phyloP scores from a whole-genome alignment of 2,888 invertebrate species.

The Pardosa pseudoannulata region DNA sequence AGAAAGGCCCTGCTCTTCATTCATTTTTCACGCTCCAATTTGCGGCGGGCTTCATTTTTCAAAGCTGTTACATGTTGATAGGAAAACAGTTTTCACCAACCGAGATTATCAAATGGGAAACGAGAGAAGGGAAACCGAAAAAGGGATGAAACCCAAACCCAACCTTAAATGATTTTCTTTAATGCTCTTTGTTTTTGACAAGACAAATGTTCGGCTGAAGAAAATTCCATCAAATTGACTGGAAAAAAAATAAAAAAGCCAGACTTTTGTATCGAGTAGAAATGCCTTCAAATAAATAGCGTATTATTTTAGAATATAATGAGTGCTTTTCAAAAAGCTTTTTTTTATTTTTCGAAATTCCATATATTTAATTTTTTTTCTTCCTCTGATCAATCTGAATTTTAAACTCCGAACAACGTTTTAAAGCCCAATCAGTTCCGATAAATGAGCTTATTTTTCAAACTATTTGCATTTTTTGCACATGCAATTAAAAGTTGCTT shows the following conservation, averaged over 20 bases:
- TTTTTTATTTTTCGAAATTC: slow-evolving; percentile 24
- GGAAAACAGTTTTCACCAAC: slow-evolving; percentile 64
- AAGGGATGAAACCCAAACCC: slow-evolving; percentile 29
- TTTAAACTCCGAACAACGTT: background rate
- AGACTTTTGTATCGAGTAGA: slow-evolving; percentile 37
- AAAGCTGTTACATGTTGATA: slow-evolving; percentile 70
- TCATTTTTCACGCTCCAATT: slow-evolving; percentile 68
- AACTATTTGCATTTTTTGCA: background rate
- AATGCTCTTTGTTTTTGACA: slow-evolving; percentile 69
- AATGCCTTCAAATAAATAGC: slow-evolving; percentile 64
- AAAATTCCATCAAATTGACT: slow-evolving; percentile 67
- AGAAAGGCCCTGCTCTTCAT: slow-evolving; percentile 52
- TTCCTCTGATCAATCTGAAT: background rate
- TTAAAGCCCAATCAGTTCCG: slow-evolving; percentile 28
- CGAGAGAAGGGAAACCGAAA: slow-evolving; percentile 1
- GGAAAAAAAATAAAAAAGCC: slow-evolving; percentile 38
- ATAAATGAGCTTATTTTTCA: slow-evolving; percentile 41
- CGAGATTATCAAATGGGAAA: slow-evolving; percentile 13
- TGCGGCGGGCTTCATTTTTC: slow-evolving; percentile 60
- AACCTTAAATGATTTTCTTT: slow-evolving; percentile 69
- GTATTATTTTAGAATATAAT: slow-evolving; percentile 65
- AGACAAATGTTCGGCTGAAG: slow-evolving; percentile 57
- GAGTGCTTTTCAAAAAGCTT: slow-evolving; percentile 52
- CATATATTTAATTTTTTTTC: slow-evolving; percentile 1
- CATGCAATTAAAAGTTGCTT: background rate